phyloP scores from a whole-genome alignment of 2,113 vertebrate species.

The Plecotus auritus region DNA sequence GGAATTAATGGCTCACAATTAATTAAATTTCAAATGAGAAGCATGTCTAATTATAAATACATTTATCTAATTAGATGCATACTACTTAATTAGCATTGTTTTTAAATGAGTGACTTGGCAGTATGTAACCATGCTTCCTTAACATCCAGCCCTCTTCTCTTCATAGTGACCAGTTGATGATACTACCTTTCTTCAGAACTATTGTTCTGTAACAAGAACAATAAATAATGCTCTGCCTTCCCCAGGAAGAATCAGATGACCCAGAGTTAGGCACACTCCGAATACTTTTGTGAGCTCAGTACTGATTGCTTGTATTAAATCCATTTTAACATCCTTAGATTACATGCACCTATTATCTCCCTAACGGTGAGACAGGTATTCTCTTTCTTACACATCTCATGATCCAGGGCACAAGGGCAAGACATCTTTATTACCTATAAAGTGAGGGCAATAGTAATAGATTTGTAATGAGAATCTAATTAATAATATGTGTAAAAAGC shows the following conservation, averaged over 20 bases:
- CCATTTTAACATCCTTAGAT: background rate
- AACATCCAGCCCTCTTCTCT: background rate
- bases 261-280: background rate
- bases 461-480: background rate
- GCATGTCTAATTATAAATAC: background rate
- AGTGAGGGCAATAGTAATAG: background rate
- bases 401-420: background rate
- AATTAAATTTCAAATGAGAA: background rate
- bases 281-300: background rate
- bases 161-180: background rate
- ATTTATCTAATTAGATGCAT: slow-evolving; percentile 16
- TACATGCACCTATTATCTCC: background rate
- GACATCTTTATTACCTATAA: background rate
- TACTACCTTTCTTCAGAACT: background rate
- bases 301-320: background rate
- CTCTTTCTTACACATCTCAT: background rate
- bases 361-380: background rate
- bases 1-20: background rate
- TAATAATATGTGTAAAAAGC: background rate
- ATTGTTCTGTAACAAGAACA: background rate
- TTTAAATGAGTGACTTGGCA: background rate
- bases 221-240: background rate
- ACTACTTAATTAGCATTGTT: background rate
- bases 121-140: background rate
- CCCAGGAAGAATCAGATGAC: background rate